These are phyloP conservation scores for Leucozona laternaria DNA, from an alignment of 2,888 invertebrate species.

Conservation along the genomic window DNA sequence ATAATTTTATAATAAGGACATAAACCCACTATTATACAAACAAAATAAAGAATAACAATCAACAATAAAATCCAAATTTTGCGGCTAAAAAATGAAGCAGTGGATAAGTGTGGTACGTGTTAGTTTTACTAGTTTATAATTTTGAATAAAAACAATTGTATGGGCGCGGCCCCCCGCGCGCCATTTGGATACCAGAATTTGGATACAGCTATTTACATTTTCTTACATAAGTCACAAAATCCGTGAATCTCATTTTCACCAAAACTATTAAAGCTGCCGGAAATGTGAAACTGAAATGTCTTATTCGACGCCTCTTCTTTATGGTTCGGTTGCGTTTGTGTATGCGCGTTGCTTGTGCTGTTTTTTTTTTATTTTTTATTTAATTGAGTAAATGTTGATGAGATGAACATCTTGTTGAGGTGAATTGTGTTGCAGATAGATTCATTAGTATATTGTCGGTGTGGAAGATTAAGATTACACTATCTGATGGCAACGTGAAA, in stretches of 20 bases:
- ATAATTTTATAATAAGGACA: background rate
- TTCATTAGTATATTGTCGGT: slow-evolving; percentile 9
- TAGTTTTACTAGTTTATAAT: background rate
- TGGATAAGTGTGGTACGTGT: slow-evolving; percentile 72
- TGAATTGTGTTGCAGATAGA: slow-evolving; percentile 53
- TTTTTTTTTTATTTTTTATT: slow-evolving; percentile 8
- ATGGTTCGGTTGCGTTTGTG: slow-evolving; percentile 27
- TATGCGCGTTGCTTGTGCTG: slow-evolving; percentile 23
- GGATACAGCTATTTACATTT: background rate
- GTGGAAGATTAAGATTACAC: slow-evolving; percentile 43
- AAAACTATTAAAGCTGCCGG: slow-evolving; percentile 43
- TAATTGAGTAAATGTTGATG: slow-evolving; percentile 47
- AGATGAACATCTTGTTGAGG: slow-evolving; percentile 45
- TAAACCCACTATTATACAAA: background rate
- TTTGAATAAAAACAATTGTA: background rate
- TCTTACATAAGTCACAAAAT: slow-evolving; percentile 28
- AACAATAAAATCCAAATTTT: slow-evolving; percentile 21
- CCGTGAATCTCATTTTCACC: slow-evolving; percentile 25
- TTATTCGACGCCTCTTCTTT: slow-evolving; percentile 38
- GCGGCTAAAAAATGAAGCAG: slow-evolving; percentile 53
- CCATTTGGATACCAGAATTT: background rate
- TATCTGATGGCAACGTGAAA: slow-evolving; percentile 61
- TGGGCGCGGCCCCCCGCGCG: too few species aligned
- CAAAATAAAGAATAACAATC: background rate
- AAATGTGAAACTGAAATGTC: slow-evolving; percentile 41